Evolutionary conservation across 2,113 vertebrate species (phyloP).

Genomic region (Phocoena sinus): DNA sequence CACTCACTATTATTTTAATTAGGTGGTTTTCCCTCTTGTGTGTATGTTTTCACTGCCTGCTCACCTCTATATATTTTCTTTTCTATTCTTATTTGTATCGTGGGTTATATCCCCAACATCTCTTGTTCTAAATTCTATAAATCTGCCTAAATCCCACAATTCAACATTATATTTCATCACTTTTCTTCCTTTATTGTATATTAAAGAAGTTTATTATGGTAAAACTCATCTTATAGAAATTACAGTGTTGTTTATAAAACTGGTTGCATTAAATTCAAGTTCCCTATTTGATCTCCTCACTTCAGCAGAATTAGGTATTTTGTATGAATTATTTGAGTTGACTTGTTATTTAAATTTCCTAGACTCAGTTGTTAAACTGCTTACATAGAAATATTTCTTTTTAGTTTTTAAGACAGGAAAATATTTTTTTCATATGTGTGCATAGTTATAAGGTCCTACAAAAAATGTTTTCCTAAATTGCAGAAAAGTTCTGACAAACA

Average conservation of each 20-base stretch:
- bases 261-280: neutral
- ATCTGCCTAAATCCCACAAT: neutral
- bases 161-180: neutral
- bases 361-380: neutral
- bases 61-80: neutral
- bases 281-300: neutral
- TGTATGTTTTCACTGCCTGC: neutral
- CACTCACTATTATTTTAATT: neutral
- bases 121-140: neutral
- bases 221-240: neutral
- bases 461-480: neutral
- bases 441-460: neutral
- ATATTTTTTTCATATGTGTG: neutral
- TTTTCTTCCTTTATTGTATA: neutral
- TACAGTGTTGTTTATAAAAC: neutral
- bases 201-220: neutral
- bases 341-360: neutral
- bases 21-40: neutral
- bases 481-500: neutral
- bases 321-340: neutral
- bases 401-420: neutral
- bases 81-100: neutral
- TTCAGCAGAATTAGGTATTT: neutral
- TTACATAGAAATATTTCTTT: neutral
- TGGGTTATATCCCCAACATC: neutral